Evolutionary conservation across 92 coral and sea anemone genomes (phyloP).

Genomic region (Porites evermanni): DNA sequence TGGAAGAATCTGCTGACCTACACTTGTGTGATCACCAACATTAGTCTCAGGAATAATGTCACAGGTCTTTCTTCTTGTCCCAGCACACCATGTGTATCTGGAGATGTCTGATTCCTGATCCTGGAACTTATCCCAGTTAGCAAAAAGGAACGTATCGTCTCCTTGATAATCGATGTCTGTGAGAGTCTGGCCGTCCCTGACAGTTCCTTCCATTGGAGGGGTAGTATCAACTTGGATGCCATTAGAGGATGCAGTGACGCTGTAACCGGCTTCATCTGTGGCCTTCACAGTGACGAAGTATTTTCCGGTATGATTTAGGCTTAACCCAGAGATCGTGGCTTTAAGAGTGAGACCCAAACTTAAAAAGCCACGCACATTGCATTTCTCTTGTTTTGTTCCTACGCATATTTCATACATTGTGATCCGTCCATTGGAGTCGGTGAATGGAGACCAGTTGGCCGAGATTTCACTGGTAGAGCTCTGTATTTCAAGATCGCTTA

Average conservation of each 20-base stretch:
- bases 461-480: constrained; percentile 79
- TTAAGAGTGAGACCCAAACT: constrained; percentile 52
- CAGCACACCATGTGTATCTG: constrained; percentile 91
- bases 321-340: constrained; percentile 71
- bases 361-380: constrained; percentile 72
- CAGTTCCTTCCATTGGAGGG: constrained; percentile 76
- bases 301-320: constrained; percentile 66
- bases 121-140: constrained; percentile 90
- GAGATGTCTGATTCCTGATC: constrained; percentile 84
- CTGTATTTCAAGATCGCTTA: constrained; percentile 68
- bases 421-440: constrained; percentile 75
- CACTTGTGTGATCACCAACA: constrained; percentile 58
- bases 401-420: constrained; percentile 82
- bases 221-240: constrained; percentile 88
- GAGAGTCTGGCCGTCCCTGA: constrained; percentile 77
- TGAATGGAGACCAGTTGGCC: constrained; percentile 92
- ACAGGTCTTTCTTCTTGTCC: constrained; percentile 80
- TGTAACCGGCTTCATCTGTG: constrained; percentile 84
- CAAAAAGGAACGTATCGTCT: constrained; percentile 74
- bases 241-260: constrained; percentile 68
- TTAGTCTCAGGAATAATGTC: constrained; percentile 78
- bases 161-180: constrained; percentile 78
- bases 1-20: constrained; percentile 79
- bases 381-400: constrained; percentile 75
- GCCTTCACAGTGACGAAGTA: constrained; percentile 84